phyloP scores from a whole-genome alignment of 2,888 invertebrate species.

The Mantis religiosa region DNA sequence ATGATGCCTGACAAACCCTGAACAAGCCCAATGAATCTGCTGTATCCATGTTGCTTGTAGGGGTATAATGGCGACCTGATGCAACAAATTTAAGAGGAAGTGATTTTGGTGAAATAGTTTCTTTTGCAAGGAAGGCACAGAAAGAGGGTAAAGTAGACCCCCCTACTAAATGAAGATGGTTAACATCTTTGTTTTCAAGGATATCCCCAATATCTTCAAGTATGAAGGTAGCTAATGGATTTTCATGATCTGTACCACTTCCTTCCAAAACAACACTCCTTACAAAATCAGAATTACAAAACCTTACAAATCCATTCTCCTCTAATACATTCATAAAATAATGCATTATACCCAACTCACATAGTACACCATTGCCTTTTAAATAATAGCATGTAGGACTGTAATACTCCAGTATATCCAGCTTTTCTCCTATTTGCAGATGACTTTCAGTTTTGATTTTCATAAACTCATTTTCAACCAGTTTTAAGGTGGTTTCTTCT shows the following conservation, averaged over 20 bases:
- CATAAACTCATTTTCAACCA: conserved; percentile 39
- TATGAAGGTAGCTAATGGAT: conserved; percentile 55
- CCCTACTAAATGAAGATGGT: conserved; percentile 68
- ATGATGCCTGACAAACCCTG: conserved; percentile 64
- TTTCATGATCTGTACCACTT: conserved; percentile 56
- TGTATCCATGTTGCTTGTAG: conserved; percentile 41
- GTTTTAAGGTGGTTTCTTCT: conserved; percentile 39
- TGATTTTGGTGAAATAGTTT: conserved; percentile 54
- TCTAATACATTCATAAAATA: conserved; percentile 49
- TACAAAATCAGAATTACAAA: conserved; percentile 74
- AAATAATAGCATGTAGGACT: conserved; percentile 59
- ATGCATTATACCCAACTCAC: conserved; percentile 61
- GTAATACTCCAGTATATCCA: conserved; percentile 55
- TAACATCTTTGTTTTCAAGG: conserved; percentile 40
- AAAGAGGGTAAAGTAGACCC: conserved; percentile 69
- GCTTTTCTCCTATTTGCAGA: conserved; percentile 52
- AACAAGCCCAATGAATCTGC: conserved; percentile 52
- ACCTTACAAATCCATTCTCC: conserved; percentile 55
- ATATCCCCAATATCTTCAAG: conserved; percentile 54
- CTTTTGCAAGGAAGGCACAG: conserved; percentile 68
- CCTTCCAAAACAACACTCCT: conserved; percentile 73
- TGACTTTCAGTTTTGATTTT: conserved; percentile 46
- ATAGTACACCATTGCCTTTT: conserved; percentile 63
- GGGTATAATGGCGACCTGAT: conserved; percentile 65
- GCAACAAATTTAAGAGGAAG: conserved; percentile 68